These are phyloP conservation scores for Lepus europaeus DNA, from an alignment of 2,113 vertebrate genomes.

Conservation along the genomic window DNA sequence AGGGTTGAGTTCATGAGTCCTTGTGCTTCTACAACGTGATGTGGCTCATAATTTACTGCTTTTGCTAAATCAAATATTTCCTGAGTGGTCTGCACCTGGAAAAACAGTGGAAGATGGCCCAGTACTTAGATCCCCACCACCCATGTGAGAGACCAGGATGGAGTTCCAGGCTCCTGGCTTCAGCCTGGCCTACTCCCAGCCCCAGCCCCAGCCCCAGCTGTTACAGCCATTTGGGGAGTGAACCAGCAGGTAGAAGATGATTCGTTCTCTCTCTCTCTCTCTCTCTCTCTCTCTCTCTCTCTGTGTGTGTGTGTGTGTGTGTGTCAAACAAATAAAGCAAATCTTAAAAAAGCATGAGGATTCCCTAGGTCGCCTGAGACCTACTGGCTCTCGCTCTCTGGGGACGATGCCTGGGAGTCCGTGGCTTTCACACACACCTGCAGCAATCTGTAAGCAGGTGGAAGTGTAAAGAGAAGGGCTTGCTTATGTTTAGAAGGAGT, in stretches of 20 bases:
- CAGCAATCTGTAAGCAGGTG: background rate
- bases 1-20: background rate
- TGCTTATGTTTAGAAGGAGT: background rate
- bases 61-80: conserved; percentile 43
- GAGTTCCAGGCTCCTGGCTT: too few relatives aligned
- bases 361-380: background rate
- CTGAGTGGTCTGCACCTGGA: background rate
- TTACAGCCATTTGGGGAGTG: too few relatives aligned
- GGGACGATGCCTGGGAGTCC: background rate
- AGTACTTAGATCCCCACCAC: too few relatives aligned
- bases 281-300: too few relatives aligned
- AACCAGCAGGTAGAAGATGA: too few relatives aligned
- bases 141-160: too few relatives aligned
- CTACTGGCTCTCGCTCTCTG: background rate
- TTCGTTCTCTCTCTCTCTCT: too few relatives aligned
- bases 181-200: too few relatives aligned
- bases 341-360: conserved; percentile 34
- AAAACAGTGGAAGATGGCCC: too few relatives aligned
- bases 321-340: too few relatives aligned
- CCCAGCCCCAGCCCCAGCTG: too few relatives aligned
- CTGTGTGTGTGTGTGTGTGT: too few relatives aligned
- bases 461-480: background rate
- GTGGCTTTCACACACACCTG: background rate
- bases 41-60: background rate
- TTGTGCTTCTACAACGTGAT: background rate